Evolutionary conservation across 2,113 vertebrate species (phyloP).

Genomic region (Ammospiza nelsoni): DNA sequence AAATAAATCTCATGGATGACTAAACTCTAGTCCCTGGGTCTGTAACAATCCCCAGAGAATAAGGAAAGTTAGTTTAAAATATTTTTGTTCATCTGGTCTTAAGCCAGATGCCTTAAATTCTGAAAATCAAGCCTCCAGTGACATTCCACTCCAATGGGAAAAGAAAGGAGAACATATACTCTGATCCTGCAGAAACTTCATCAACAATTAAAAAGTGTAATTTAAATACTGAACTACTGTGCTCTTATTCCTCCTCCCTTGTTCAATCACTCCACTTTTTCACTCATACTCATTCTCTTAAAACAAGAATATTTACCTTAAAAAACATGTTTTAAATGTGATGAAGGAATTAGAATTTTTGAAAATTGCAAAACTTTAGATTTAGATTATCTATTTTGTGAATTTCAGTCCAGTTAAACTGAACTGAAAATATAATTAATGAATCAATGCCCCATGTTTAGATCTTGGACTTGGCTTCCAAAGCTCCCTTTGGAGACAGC

Average conservation of each 20-base stretch:
- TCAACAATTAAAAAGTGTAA: not conserved
- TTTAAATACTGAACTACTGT: not conserved
- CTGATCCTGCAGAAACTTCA: not conserved
- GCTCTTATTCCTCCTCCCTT: not conserved
- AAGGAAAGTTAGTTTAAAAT: conserved; percentile 69
- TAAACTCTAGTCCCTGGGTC: conserved; percentile 41
- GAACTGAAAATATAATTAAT: not conserved
- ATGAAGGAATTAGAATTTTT: not conserved
- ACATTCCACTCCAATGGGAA: conserved; percentile 68
- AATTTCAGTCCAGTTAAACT: not conserved
- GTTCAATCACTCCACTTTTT: not conserved
- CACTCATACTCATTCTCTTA: not conserved
- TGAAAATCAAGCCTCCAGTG: conserved; percentile 60
- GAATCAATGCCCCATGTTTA: not conserved
- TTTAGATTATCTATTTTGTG: not conserved
- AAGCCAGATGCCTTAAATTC: conserved; percentile 74
- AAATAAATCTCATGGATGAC: conserved; percentile 67
- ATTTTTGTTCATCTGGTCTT: conserved; percentile 70
- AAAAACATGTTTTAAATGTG: not conserved
- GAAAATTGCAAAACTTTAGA: not conserved
- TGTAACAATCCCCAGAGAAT: conserved; percentile 62
- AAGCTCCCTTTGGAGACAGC: not conserved
- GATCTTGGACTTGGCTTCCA: not conserved
- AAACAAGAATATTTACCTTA: not conserved
- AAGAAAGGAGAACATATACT: conserved; percentile 18